Evolutionary conservation across 2,888 invertebrate species (phyloP).

Genomic region (Taenaris catops): DNA sequence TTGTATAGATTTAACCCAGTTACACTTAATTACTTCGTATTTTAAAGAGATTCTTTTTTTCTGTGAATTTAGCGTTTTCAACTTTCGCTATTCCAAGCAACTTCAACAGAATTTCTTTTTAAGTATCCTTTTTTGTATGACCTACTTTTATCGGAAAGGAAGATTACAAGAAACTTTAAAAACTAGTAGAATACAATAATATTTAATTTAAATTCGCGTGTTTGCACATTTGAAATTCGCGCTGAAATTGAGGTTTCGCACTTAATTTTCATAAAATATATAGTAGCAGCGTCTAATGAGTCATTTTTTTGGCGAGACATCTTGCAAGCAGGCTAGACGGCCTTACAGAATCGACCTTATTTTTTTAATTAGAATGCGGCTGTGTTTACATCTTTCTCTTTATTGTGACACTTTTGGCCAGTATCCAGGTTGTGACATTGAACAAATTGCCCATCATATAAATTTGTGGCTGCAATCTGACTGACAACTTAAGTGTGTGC

Average conservation of each 20-base stretch:
- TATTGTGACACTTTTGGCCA: slow-evolving; percentile 70
- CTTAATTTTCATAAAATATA: slow-evolving; percentile 28
- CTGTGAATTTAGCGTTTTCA: too few species aligned
- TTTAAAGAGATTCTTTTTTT: too few species aligned
- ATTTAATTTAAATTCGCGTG: slow-evolving; percentile 47
- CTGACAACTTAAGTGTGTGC: slow-evolving; percentile 15
- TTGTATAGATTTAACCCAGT: too few species aligned
- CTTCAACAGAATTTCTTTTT: too few species aligned
- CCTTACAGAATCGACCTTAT: slow-evolving; percentile 54
- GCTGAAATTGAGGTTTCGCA: slow-evolving; percentile 7
- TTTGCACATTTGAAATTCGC: slow-evolving; percentile 1
- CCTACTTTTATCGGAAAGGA: too few species aligned
- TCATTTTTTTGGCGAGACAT: slow-evolving; percentile 63
- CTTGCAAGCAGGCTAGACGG: slow-evolving; percentile 49
- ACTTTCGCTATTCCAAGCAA: too few species aligned
- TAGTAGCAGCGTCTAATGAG: slow-evolving; percentile 33
- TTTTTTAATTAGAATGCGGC: slow-evolving; percentile 67
- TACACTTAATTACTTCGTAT: too few species aligned
- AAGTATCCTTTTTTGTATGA: too few species aligned
- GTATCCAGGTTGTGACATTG: slow-evolving; percentile 58
- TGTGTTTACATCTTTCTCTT: slow-evolving; percentile 72
- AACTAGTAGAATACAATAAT: slow-evolving; percentile 39
- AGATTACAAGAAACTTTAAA: too few species aligned
- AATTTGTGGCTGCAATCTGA: slow-evolving; percentile 23
- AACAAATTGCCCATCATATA: slow-evolving; percentile 47